Evolutionary conservation across 2,113 vertebrate species (phyloP).

Genomic region (Ctenomys sociabilis): DNA sequence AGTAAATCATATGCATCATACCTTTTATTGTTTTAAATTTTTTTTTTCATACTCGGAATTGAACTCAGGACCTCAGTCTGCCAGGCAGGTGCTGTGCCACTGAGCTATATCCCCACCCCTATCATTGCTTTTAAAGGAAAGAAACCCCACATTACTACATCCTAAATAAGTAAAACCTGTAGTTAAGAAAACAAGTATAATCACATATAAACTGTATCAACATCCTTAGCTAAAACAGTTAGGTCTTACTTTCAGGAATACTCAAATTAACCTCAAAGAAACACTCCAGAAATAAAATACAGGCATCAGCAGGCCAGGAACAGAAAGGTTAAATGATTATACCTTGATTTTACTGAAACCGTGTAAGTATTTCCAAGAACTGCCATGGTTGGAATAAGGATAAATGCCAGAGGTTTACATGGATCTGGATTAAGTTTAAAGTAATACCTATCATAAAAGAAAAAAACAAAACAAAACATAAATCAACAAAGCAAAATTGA

Average conservation of each 20-base stretch:
- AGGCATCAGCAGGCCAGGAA: not conserved
- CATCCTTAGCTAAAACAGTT: slow-evolving; percentile 1
- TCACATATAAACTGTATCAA: not conserved
- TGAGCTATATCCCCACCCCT: no score
- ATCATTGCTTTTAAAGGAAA: not conserved
- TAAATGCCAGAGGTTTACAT: slow-evolving; percentile 89
- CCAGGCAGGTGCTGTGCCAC: no score
- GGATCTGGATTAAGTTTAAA: slow-evolving; percentile 94
- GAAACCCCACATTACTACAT: slow-evolving; percentile 19
- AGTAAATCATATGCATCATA: slow-evolving; percentile 41
- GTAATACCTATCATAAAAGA: slow-evolving; percentile 87
- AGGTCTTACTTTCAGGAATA: slow-evolving; percentile 35
- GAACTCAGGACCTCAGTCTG: no score
- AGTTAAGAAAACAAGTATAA: slow-evolving; percentile 56
- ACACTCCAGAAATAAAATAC: not conserved
- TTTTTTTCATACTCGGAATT: no score
- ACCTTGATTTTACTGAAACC: slow-evolving; percentile 90
- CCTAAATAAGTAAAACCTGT: slow-evolving; percentile 9
- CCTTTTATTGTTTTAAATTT: slow-evolving; percentile 5
- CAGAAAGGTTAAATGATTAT: slow-evolving; percentile 61
- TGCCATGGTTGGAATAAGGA: slow-evolving; percentile 87
- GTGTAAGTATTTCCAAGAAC: slow-evolving; percentile 93
- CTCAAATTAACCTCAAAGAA: not conserved
- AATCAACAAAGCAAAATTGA: not conserved
- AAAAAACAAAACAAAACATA: not conserved